Base-by-base conservation (phyloP, 2,888 invertebrate genomes). In the Hyles lineata region DNA sequence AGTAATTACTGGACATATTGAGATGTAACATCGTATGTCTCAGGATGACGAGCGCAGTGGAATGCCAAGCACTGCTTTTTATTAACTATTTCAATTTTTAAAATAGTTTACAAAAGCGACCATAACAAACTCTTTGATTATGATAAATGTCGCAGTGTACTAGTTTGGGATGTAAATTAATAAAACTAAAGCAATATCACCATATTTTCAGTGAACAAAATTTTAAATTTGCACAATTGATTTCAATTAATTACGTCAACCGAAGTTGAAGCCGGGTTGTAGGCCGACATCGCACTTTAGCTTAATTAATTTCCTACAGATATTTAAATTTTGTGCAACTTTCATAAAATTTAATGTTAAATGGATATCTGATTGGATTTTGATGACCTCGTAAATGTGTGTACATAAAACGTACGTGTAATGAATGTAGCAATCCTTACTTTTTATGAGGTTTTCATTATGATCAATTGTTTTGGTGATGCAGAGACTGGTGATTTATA, bases 221-320 rank as follows among this genome's bases (percentile, higher is more conserved):
- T 25, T 29, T 61, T 23, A 61, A 61, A 61, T 15, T 43, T 61
- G 23, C 23, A 61, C 23, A 61, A 61, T 17, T 29, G 61, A 29
- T 25, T 61, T 61, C 61, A 61, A 29, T 29, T 61, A 61, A 61
- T 25, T 25, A 11, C 52, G 55, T 52, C 55, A 70, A 55, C 52
- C 55, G 25, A 61, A 17, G 61, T 29, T 29, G 25, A 61, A 5
- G 61, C 23, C 61, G 9, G 55, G 61, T 25, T 29, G 61, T 61
- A 61, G 61, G 61, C 61, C 61, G 61, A 61, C 23, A 25, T 61
- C 5, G 61, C 61, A 61, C 61, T 61, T 61, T 61, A 25, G 61
- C 25, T 61, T 61, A 61, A 61, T 61, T 61, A 61, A 25, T 61
- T 61, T 61, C 29, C 61, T 61, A 61, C 25, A 25, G 61, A 17